A percentile compares a stretch with the other conserved stretches of the same genome.
Conservation (phyloP, 2,888 invertebrate genomes). For the Cylloceria caligata region DNA sequence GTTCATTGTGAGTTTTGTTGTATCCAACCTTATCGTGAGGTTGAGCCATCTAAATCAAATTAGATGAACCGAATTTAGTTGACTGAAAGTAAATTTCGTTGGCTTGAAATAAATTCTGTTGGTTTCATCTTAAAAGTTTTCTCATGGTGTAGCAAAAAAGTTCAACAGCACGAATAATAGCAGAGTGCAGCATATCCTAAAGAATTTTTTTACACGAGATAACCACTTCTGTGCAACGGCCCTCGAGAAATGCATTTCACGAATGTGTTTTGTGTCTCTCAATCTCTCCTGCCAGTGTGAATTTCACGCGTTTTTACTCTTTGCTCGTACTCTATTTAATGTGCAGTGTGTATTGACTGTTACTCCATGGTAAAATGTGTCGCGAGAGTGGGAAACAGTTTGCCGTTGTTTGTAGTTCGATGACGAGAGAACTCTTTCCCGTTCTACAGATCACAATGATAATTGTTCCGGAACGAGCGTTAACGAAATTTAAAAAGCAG, state of each 20-base stretch:
- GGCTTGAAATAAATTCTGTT: too few relatives aligned
- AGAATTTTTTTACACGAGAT: slow-evolving; percentile 11
- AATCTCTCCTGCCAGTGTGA: slow-evolving; percentile 23
- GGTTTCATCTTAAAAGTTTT: background rate
- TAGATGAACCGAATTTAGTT: too few relatives aligned
- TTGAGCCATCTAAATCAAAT: too few relatives aligned
- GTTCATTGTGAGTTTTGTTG: too few relatives aligned
- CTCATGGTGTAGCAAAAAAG: background rate
- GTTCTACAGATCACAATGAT: background rate
- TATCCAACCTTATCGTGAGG: too few relatives aligned
- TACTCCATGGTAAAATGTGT: slow-evolving; percentile 21
- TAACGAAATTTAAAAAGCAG: background rate
- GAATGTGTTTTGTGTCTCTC: slow-evolving; percentile 46
- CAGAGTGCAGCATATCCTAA: slow-evolving; percentile 1
- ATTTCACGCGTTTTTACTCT: slow-evolving; percentile 21
- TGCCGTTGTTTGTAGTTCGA: slow-evolving; percentile 17
- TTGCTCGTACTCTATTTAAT: slow-evolving; percentile 24
- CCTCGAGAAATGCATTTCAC: slow-evolving; percentile 44
- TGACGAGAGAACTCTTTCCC: background rate
- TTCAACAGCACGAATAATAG: background rate
- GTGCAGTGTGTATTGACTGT: slow-evolving; percentile 29
- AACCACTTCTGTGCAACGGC: slow-evolving; percentile 12
- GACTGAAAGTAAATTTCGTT: too few relatives aligned
- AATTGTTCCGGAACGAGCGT: background rate
- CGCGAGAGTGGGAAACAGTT: slow-evolving; percentile 21